phyloP scores from a whole-genome alignment of 30 jellyfish, hydroid and myxozoan genomes.

The Calvadosia cruxmelitensis region DNA sequence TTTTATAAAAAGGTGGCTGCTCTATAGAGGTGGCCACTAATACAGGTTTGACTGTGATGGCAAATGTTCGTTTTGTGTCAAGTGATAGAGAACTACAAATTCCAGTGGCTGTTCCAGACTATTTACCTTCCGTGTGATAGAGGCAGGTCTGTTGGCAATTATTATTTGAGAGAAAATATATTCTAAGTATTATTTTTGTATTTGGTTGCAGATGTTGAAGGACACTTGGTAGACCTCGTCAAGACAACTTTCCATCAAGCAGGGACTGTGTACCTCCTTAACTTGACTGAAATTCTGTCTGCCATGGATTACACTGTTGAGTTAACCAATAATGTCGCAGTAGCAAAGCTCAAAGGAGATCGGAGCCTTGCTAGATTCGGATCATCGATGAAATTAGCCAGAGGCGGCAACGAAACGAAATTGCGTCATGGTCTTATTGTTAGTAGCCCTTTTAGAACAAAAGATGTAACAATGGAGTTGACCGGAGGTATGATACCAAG shows the following conservation, averaged over 20 bases:
- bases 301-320: neutral
- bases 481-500: slow-evolving; percentile 60
- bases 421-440: slow-evolving; percentile 25
- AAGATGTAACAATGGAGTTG: slow-evolving; percentile 44
- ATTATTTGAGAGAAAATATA: too few relatives aligned
- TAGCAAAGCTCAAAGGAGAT: slow-evolving; percentile 40
- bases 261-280: slow-evolving; percentile 31
- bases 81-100: too few relatives aligned
- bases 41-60: too few relatives aligned
- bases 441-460: slow-evolving; percentile 43
- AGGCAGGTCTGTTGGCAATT: too few relatives aligned
- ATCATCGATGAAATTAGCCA: slow-evolving; percentile 14
- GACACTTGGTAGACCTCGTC: slow-evolving; percentile 40
- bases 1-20: too few relatives aligned
- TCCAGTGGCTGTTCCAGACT: too few relatives aligned
- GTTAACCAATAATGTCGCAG: neutral
- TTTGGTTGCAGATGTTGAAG: slow-evolving; percentile 26
- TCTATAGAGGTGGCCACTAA: too few relatives aligned
- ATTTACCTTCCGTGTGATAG: slow-evolving; percentile 7
- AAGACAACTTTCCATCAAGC: slow-evolving; percentile 50
- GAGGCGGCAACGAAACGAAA: slow-evolving; percentile 7
- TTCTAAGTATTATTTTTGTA: neutral
- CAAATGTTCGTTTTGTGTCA: too few relatives aligned
- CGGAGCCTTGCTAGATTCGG: slow-evolving; percentile 50
- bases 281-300: slow-evolving; percentile 11